Evolutionary conservation across 1,140 invertebrate genomes (phyloP).

Genomic region (Brachionus sp.): DNA sequence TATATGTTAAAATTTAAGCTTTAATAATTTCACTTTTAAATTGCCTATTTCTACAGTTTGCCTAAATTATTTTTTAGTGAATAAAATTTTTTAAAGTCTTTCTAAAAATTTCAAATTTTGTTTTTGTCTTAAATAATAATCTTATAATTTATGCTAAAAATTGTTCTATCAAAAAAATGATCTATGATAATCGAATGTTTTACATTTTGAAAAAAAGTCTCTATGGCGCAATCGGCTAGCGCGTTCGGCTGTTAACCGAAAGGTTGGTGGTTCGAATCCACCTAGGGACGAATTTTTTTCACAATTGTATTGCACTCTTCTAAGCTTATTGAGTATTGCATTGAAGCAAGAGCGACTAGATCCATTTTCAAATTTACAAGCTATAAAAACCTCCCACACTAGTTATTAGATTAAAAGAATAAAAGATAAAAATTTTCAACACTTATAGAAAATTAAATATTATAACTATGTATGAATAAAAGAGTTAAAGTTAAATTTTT

Average conservation of each 20-base stretch:
- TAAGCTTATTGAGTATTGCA: not conserved
- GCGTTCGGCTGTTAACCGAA: slow-evolving; percentile 35
- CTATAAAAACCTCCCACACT: not conserved
- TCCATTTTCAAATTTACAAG: not conserved
- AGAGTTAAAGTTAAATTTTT: not conserved
- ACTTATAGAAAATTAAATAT: not conserved
- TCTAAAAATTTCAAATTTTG: too few relatives aligned
- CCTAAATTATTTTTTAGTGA: too few relatives aligned
- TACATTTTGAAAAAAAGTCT: not conserved
- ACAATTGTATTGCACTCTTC: not conserved
- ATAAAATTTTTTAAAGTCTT: too few relatives aligned
- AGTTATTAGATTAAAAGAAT: not conserved
- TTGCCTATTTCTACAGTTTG: too few relatives aligned
- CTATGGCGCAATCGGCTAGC: slow-evolving; percentile 32
- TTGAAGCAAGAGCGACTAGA: not conserved
- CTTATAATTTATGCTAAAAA: too few relatives aligned
- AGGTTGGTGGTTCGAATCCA: slow-evolving; percentile 36
- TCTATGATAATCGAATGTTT: too few relatives aligned
- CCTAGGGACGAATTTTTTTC: slow-evolving; percentile 27
- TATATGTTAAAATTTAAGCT: too few relatives aligned
- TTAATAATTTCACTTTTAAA: too few relatives aligned
- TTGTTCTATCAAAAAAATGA: too few relatives aligned
- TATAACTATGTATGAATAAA: not conserved
- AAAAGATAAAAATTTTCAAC: not conserved
- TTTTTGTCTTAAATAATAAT: too few relatives aligned